These are phyloP conservation scores for Lethenteron reissneri DNA, from an alignment of 2,113 vertebrate species.

Conservation along the genomic window DNA sequence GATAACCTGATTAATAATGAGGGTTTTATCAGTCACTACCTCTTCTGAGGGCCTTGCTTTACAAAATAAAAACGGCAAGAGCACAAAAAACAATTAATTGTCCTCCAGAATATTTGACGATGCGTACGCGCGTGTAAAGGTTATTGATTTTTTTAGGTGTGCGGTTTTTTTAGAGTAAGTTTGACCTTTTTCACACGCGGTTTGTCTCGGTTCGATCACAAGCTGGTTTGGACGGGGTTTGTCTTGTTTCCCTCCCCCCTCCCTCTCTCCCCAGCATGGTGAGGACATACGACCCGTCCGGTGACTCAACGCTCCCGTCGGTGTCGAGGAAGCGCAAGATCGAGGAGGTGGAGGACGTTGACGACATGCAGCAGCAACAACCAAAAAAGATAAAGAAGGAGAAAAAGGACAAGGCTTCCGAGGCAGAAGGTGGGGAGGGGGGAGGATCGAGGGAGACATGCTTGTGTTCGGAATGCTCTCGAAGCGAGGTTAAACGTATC, in stretches of 20 bases:
- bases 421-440: neutral
- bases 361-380: constrained; percentile 14
- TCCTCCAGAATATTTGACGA: too few relatives aligned
- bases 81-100: too few relatives aligned
- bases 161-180: too few relatives aligned
- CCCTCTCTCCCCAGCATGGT: constrained; percentile 35
- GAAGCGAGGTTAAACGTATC: too few relatives aligned
- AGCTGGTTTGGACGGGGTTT: neutral
- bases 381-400: constrained; percentile 1
- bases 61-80: too few relatives aligned
- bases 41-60: neutral
- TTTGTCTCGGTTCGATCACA: neutral
- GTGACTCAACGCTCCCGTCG: constrained; percentile 58
- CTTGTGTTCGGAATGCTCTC: neutral
- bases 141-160: too few relatives aligned
- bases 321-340: constrained; percentile 69
- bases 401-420: neutral
- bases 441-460: neutral
- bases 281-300: constrained; percentile 63
- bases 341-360: constrained; percentile 37
- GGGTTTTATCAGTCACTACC: constrained; percentile 6
- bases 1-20: neutral
- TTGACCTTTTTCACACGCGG: neutral
- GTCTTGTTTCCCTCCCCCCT: constrained; percentile 6
- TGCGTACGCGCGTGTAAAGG: too few relatives aligned